Conservation (phyloP, 2,797 vertebrate genomes). For the Anguilla marmorata region DNA sequence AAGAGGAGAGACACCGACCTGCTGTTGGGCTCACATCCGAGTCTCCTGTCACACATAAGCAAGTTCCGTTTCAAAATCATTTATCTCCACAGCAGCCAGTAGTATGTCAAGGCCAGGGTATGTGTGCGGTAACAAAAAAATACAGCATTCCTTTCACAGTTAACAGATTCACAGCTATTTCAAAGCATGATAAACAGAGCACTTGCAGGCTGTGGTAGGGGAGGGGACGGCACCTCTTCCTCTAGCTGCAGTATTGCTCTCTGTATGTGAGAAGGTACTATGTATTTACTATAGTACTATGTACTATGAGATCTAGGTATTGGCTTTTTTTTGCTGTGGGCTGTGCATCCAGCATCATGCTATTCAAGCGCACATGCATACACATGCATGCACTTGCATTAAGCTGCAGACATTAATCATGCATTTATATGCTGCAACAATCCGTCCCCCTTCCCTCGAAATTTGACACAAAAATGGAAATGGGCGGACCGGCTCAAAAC, state of each 20-base stretch:
- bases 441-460: neutral
- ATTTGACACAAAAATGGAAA: conserved; percentile 25
- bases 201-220: neutral
- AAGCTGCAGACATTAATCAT: neutral
- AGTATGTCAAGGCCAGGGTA: neutral
- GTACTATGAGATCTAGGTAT: neutral
- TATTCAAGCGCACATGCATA: neutral
- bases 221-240: neutral
- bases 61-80: conserved; percentile 24
- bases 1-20: conserved; percentile 48
- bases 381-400: neutral
- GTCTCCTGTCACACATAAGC: conserved; percentile 23
- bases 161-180: neutral
- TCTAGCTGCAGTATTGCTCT: neutral
- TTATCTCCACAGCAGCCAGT: conserved; percentile 11
- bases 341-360: neutral
- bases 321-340: conserved; percentile 1
- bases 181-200: conserved; percentile 13
- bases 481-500: neutral
- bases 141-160: conserved; percentile 17
- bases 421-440: neutral
- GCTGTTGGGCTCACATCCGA: conserved; percentile 27
- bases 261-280: neutral
- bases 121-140: conserved; percentile 12
- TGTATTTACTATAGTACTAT: neutral